phyloP scores from a whole-genome alignment of 2,888 invertebrate species.

The Apotomis betuletana region DNA sequence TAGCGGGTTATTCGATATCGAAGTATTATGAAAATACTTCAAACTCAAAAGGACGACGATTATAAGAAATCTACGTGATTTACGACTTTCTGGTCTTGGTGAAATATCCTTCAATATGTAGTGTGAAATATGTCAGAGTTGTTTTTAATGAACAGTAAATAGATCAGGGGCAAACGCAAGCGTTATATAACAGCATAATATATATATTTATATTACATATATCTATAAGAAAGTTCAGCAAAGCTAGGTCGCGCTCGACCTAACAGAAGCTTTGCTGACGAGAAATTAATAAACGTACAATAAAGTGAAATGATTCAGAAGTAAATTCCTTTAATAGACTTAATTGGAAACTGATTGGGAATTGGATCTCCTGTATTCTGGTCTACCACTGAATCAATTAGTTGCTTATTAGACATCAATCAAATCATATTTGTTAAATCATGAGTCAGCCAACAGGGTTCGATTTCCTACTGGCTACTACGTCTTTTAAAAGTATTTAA shows the following conservation, averaged over 20 bases:
- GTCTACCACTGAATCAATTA: neutral
- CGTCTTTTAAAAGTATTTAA: too few species aligned
- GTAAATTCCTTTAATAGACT: neutral
- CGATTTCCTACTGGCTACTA: too few species aligned
- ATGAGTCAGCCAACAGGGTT: too few species aligned
- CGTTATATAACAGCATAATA: neutral
- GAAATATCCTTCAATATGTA: conserved; percentile 10
- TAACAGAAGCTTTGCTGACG: neutral
- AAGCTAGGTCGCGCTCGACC: too few species aligned
- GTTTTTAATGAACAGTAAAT: conserved; percentile 11
- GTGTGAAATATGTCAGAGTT: conserved; percentile 23
- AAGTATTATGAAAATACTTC: conserved; percentile 58
- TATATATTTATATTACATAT: neutral
- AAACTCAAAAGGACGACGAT: conserved; percentile 1
- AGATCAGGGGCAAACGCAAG: conserved; percentile 12
- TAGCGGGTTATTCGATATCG: conserved; percentile 73
- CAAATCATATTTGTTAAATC: neutral
- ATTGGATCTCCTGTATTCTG: neutral
- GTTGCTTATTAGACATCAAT: neutral
- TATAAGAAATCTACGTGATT: neutral
- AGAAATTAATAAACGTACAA: too few species aligned
- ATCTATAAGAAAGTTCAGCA: neutral
- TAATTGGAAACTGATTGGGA: neutral
- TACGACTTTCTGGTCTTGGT: neutral
- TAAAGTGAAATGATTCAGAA: neutral